phyloP scores from a whole-genome alignment of 2,888 invertebrate species.

The Anoplius nigerrimus region DNA sequence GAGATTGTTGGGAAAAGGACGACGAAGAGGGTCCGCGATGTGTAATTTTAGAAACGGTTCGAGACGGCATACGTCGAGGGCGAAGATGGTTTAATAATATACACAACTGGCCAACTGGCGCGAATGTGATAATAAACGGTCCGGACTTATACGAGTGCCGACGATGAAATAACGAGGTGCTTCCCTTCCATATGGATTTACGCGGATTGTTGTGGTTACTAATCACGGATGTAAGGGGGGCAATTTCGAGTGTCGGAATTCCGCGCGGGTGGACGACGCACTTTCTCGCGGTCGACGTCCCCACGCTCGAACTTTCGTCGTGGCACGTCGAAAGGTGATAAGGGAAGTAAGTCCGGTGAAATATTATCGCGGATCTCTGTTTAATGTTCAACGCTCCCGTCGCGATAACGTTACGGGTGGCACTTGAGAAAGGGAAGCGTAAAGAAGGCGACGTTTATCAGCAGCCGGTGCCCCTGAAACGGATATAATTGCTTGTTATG shows the following conservation, averaged over 20 bases:
- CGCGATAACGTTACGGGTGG: no score
- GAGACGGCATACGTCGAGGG: slow-evolving; percentile 44
- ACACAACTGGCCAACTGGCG: slow-evolving; percentile 61
- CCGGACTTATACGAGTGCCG: slow-evolving; percentile 45
- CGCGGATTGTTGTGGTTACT: slow-evolving; percentile 40
- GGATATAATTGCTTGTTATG: no score
- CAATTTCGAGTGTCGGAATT: no score
- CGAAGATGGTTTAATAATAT: slow-evolving; percentile 67
- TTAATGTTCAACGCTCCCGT: no score
- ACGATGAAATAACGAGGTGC: slow-evolving; percentile 40
- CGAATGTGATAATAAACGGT: slow-evolving; percentile 65
- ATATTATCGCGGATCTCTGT: no score
- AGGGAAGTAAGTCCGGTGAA: slow-evolving; percentile 2
- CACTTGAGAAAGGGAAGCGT: no score
- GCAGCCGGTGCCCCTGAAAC: no score
- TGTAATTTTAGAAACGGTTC: slow-evolving; percentile 58
- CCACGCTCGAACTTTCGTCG: no score
- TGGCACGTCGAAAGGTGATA: no score
- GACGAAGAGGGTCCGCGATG: slow-evolving; percentile 33
- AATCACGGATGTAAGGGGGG: slow-evolving; percentile 3
- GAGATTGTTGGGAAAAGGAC: slow-evolving; percentile 27
- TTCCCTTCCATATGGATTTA: slow-evolving; percentile 31
- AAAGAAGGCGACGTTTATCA: no score
- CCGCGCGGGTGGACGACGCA: no score
- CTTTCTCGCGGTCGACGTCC: no score